Percentiles rank a stretch among this genome's conserved stretches.
These are phyloP conservation scores for Rhabdomys pumilio DNA, from an alignment of 2,797 vertebrate genomes.

Conservation along the genomic window DNA sequence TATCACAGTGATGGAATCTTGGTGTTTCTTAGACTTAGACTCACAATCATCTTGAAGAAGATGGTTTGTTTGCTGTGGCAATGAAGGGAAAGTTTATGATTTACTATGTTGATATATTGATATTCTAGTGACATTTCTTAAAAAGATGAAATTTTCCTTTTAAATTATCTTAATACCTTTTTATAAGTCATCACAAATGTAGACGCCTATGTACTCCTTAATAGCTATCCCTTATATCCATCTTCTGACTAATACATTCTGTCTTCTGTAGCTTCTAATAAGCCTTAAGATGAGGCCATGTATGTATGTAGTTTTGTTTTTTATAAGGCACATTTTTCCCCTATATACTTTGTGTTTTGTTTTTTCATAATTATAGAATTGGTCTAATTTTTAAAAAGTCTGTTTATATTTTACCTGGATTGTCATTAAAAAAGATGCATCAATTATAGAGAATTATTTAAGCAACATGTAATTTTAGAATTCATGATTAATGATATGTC, in stretches of 20 bases:
- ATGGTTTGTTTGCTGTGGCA: neutral
- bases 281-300: neutral
- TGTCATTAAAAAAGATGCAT: neutral
- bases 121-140: neutral
- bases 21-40: neutral
- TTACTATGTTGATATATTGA: conserved; percentile 12
- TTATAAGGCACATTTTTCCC: neutral
- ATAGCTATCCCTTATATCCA: neutral
- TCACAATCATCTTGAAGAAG: neutral
- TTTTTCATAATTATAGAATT: neutral
- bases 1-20: neutral
- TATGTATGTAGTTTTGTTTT: neutral
- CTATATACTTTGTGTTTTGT: neutral
- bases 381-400: neutral
- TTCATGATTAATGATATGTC: neutral
- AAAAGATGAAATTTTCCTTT: neutral
- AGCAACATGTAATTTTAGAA: neutral
- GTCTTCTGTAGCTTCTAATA: conserved; percentile 22
- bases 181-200: neutral
- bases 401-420: neutral
- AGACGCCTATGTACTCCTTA: neutral
- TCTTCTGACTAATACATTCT: conserved; percentile 1
- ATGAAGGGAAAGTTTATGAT: neutral
- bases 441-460: neutral
- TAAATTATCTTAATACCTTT: neutral